Evolutionary conservation across 2,113 vertebrate species (phyloP).

Genomic region (Meriones unguiculatus): DNA sequence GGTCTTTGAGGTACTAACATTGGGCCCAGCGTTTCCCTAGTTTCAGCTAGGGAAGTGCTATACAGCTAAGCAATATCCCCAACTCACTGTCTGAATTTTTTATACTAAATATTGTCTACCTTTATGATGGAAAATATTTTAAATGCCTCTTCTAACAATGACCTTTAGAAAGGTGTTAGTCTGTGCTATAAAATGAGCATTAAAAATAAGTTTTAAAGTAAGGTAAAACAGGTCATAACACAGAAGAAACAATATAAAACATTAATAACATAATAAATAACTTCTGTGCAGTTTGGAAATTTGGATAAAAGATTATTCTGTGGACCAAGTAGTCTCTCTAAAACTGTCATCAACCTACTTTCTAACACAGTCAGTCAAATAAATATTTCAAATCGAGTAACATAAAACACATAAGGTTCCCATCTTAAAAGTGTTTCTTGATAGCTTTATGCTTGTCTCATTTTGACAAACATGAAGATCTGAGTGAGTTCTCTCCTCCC

Average conservation of each 20-base stretch:
- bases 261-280: neutral
- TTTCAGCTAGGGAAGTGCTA: neutral
- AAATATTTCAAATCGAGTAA: neutral
- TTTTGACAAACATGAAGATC: neutral
- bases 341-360: neutral
- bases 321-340: neutral
- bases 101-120: neutral
- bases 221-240: neutral
- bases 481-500: neutral
- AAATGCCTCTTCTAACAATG: slow-evolving; percentile 19
- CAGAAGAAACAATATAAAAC: neutral
- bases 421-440: neutral
- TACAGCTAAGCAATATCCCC: neutral
- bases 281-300: neutral
- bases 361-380: neutral
- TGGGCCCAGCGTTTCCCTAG: too few relatives aligned
- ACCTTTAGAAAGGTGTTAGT: neutral
- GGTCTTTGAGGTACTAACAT: neutral
- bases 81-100: neutral
- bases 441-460: neutral
- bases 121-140: neutral
- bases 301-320: neutral
- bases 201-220: neutral
- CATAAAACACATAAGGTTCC: neutral
- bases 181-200: neutral